Percentiles rank a stretch among this genome's conserved stretches.
Conservation (phyloP, 53 echinoderm and acorn worm species). For the Holothuria leucospilota region DNA sequence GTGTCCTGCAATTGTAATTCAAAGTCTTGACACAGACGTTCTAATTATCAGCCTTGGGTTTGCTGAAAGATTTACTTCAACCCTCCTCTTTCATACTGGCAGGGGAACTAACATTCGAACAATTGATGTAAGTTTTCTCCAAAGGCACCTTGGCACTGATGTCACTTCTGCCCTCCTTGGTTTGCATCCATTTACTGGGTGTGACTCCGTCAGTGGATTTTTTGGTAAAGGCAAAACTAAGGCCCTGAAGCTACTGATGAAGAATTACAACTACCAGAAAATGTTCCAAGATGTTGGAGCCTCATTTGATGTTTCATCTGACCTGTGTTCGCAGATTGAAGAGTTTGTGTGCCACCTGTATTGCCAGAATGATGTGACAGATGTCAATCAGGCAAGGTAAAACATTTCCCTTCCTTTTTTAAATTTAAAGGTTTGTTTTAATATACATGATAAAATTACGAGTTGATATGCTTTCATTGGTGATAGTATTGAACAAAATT, state of each 20-base stretch:
- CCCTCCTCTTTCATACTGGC: slow-evolving; percentile 54
- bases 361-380: neutral
- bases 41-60: slow-evolving; percentile 26
- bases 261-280: neutral
- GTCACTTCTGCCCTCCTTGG: slow-evolving; percentile 50
- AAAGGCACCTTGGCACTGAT: slow-evolving; percentile 17
- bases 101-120: slow-evolving; percentile 46
- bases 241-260: slow-evolving; percentile 27
- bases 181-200: slow-evolving; percentile 57
- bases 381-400: slow-evolving; percentile 53
- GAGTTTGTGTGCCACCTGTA: slow-evolving; percentile 58
- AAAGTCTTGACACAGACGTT: slow-evolving; percentile 57
- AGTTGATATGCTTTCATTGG: too few relatives aligned
- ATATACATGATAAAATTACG: too few relatives aligned
- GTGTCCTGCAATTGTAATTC: neutral
- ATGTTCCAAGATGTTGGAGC: slow-evolving; percentile 21
- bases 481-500: too few relatives aligned
- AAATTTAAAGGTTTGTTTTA: too few relatives aligned
- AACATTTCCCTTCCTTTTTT: too few relatives aligned
- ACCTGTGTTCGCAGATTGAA: slow-evolving; percentile 36
- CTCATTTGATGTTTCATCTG: neutral
- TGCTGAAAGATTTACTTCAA: slow-evolving; percentile 18
- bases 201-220: slow-evolving; percentile 60
- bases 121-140: slow-evolving; percentile 12
- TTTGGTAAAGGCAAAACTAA: slow-evolving; percentile 56